Conservation (phyloP, 92 coral and sea anemone genomes). For the Blastomussa wellsi region DNA sequence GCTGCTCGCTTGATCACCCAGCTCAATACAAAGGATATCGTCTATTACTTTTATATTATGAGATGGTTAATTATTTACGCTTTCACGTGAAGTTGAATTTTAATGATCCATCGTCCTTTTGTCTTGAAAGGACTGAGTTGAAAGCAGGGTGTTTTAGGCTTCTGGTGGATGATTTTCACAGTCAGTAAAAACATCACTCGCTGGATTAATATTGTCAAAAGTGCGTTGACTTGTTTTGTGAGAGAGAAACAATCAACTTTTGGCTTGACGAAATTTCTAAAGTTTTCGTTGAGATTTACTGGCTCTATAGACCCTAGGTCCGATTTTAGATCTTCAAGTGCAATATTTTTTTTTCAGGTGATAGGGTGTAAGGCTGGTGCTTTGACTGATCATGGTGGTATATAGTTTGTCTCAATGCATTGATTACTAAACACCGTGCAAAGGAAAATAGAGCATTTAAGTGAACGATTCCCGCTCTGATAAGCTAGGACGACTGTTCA, state of each 20-base stretch:
- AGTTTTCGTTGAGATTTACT: too few relatives aligned
- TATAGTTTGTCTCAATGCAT: neutral
- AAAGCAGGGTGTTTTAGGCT: conserved; percentile 15
- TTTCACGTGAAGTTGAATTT: conserved; percentile 31
- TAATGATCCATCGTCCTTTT: conserved; percentile 39
- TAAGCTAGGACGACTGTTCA: neutral
- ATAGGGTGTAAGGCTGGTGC: neutral
- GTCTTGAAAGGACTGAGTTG: conserved; percentile 21
- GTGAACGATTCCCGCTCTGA: neutral
- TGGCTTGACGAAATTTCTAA: too few relatives aligned
- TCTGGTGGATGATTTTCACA: conserved; percentile 27
- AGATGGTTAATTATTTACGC: conserved; percentile 30
- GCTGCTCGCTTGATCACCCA: neutral
- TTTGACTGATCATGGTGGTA: conserved; percentile 12
- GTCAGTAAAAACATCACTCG: neutral
- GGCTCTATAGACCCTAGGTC: neutral
- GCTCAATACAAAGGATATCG: conserved; percentile 19
- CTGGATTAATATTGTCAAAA: neutral
- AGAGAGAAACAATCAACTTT: neutral
- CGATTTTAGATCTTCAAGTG: neutral
- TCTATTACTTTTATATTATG: conserved; percentile 32
- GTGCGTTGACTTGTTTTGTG: neutral
- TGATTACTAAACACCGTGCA: neutral
- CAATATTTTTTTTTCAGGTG: neutral
- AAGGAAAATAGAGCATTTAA: neutral